Evolutionary conservation across 2,888 invertebrate genomes (phyloP).

Genomic region (Allacma fusca): DNA sequence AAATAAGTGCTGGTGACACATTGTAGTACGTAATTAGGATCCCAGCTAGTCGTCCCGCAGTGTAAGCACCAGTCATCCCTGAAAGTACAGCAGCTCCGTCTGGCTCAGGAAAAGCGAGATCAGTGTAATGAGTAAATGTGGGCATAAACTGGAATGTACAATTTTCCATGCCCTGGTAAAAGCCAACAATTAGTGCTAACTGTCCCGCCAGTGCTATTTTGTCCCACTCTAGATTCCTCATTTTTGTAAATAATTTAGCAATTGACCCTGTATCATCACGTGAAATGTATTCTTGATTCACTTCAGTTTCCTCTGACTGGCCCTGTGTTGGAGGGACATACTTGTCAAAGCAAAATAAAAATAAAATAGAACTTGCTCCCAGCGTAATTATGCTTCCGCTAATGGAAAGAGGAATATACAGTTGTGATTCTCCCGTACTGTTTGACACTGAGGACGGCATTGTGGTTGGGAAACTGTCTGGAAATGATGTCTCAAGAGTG

Average conservation of each 20-base stretch:
- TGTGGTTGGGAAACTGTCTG: not conserved
- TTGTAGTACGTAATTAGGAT: constrained; percentile 42
- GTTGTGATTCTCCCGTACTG: constrained; percentile 18
- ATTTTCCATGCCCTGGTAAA: constrained; percentile 53
- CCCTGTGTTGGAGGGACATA: constrained; percentile 48
- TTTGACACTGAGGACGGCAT: not conserved
- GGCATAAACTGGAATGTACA: constrained; percentile 52
- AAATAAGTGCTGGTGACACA: constrained; percentile 44
- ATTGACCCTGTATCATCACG: too few species aligned
- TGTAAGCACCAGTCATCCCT: constrained; percentile 49
- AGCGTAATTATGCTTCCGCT: constrained; percentile 42
- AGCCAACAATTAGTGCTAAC: constrained; percentile 44
- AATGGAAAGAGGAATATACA: constrained; percentile 51
- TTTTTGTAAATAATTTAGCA: too few species aligned
- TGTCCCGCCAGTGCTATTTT: constrained; percentile 35
- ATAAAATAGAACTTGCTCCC: constrained; percentile 38
- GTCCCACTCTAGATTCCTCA: not conserved
- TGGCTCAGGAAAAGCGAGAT: constrained; percentile 45
- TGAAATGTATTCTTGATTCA: too few species aligned
- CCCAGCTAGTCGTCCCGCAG: constrained; percentile 45
- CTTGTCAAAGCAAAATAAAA: constrained; percentile 46
- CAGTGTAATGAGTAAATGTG: constrained; percentile 52
- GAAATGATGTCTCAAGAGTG: not conserved
- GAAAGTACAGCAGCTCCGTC: constrained; percentile 47
- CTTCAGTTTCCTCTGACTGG: constrained; percentile 9